Conservation (phyloP, 1,140 invertebrate genomes). For the Scaptomyza montana region DNA sequence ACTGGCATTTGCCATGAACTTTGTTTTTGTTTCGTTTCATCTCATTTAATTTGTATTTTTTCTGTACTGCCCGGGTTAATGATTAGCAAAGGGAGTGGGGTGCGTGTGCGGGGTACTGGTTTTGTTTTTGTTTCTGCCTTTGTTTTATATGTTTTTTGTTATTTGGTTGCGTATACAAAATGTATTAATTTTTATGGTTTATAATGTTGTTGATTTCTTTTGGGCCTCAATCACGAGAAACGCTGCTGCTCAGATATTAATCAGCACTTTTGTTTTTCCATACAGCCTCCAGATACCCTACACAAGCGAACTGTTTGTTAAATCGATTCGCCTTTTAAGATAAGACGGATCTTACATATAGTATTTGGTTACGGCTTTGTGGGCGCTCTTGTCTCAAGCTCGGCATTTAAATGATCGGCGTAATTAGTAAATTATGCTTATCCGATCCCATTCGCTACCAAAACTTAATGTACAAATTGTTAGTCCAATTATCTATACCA, state of each 20-base stretch:
- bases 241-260: conserved; percentile 35
- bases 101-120: conserved; percentile 23
- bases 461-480: conserved; percentile 38
- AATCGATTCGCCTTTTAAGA: conserved; percentile 7
- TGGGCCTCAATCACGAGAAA: conserved; percentile 51
- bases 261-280: conserved; percentile 44
- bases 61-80: conserved; percentile 27
- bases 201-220: conserved; percentile 67
- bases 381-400: conserved; percentile 23
- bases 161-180: conserved; percentile 64
- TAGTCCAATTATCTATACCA: conserved; percentile 33
- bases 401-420: conserved; percentile 42
- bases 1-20: conserved; percentile 50
- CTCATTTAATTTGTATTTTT: conserved; percentile 24
- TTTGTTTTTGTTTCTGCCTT: conserved; percentile 59
- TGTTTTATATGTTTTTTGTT: conserved; percentile 33
- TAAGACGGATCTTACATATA: conserved; percentile 7
- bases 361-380: conserved; percentile 6
- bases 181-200: conserved; percentile 76
- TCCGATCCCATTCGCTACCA: conserved; percentile 65
- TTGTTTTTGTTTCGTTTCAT: conserved; percentile 53
- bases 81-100: not conserved
- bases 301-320: conserved; percentile 5
- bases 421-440: conserved; percentile 52
- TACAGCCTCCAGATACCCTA: conserved; percentile 43